Evolutionary conservation across 2,888 invertebrate species (phyloP).

Genomic region (Phyllotreta striolata): DNA sequence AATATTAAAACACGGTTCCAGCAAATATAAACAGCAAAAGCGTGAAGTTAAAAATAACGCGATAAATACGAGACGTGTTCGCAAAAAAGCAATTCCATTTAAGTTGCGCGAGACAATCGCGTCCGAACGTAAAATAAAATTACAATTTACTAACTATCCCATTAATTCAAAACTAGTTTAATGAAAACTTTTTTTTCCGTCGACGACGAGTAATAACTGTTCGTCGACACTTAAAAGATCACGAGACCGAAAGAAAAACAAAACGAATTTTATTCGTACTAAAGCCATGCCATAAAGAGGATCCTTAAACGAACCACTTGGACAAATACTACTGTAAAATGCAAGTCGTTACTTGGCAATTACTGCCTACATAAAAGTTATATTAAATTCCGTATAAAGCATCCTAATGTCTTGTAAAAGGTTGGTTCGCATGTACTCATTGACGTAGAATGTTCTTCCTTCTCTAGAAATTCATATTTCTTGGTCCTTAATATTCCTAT

Average conservation of each 20-base stretch:
- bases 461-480: neutral
- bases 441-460: slow-evolving; percentile 6
- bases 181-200: slow-evolving; percentile 18
- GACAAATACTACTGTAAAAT: slow-evolving; percentile 43
- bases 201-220: slow-evolving; percentile 22
- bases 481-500: neutral
- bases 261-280: slow-evolving; percentile 28
- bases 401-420: slow-evolving; percentile 33
- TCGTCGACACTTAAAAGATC: slow-evolving; percentile 18
- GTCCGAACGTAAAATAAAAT: neutral
- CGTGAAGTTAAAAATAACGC: slow-evolving; percentile 19
- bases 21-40: neutral
- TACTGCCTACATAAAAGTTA: slow-evolving; percentile 50
- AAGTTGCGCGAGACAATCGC: neutral
- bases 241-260: slow-evolving; percentile 24
- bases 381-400: slow-evolving; percentile 51
- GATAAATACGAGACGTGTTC: neutral
- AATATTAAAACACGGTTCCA: too few relatives aligned
- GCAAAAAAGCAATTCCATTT: neutral
- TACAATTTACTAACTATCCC: slow-evolving; percentile 8
- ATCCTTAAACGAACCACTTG: slow-evolving; percentile 39
- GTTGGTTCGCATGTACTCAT: slow-evolving; percentile 17
- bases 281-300: slow-evolving; percentile 35
- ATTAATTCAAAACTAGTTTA: slow-evolving; percentile 11
- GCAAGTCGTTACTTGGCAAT: slow-evolving; percentile 49